A percentile compares a stretch with the other conserved stretches of the same genome.
Evolutionary conservation across 1,140 invertebrate species (phyloP).

Genomic region (Microplitis demolitor): DNA sequence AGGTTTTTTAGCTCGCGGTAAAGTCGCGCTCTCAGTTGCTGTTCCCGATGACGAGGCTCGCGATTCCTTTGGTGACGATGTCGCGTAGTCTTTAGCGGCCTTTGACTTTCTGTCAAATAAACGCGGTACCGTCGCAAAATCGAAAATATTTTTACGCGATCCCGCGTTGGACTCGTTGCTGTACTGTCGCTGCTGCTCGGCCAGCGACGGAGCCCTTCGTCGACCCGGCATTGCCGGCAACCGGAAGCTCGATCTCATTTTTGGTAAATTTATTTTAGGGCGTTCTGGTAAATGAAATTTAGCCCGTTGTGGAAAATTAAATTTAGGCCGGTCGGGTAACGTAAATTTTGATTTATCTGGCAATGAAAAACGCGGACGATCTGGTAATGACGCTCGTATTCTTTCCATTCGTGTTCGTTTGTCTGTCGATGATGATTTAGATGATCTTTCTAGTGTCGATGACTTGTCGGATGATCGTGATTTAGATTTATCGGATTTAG

Average conservation of each 20-base stretch:
- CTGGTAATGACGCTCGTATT: constrained; percentile 60
- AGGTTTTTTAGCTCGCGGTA: constrained; percentile 55
- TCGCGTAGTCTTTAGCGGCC: constrained; percentile 53
- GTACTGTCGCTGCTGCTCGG: constrained; percentile 48
- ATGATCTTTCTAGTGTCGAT: neutral
- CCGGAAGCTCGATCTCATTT: constrained; percentile 45
- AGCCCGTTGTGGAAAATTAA: constrained; percentile 66
- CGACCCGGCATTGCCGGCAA: constrained; percentile 41
- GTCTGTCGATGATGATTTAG: constrained; percentile 25
- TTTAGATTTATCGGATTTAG: constrained; percentile 36
- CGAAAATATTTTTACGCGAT: constrained; percentile 68
- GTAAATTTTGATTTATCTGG: constrained; percentile 67
- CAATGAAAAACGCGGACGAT: constrained; percentile 63
- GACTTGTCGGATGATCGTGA: constrained; percentile 24
- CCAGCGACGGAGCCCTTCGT: constrained; percentile 43
- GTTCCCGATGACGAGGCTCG: constrained; percentile 49
- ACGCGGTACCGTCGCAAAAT: constrained; percentile 76
- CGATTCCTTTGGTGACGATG: constrained; percentile 52
- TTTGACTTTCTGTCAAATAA: constrained; percentile 70
- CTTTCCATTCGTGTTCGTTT: constrained; percentile 51
- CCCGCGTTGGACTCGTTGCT: constrained; percentile 60
- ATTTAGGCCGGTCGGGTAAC: constrained; percentile 66
- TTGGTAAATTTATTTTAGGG: constrained; percentile 63
- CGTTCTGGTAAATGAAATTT: constrained; percentile 68
- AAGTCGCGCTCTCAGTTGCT: constrained; percentile 58